Conservation (phyloP, 2,797 vertebrate species). For the Amphiprion clarkii region DNA sequence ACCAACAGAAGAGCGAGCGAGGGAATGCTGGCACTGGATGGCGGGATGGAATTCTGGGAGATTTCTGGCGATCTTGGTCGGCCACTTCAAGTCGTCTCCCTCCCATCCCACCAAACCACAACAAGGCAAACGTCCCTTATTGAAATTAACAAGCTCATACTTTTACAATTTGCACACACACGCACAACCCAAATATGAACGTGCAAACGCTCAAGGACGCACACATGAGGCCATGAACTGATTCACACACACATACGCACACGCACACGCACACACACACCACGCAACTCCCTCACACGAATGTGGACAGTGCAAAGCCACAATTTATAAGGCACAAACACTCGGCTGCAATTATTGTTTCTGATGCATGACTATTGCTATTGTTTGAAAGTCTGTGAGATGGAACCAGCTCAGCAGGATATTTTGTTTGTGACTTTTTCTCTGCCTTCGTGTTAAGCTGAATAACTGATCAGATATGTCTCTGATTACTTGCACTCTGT, state of each 20-base stretch:
- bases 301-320: constrained; percentile 65
- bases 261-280: constrained; percentile 25
- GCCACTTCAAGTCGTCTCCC: constrained; percentile 84
- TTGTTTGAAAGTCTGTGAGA: constrained; percentile 76
- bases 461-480: constrained; percentile 55
- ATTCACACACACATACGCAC: constrained; percentile 40
- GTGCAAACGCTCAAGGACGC: constrained; percentile 61
- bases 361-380: constrained; percentile 78
- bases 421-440: constrained; percentile 61
- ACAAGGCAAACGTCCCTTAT: constrained; percentile 83
- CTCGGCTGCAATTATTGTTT: constrained; percentile 71
- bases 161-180: constrained; percentile 85
- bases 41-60: constrained; percentile 78
- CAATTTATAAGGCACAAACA: constrained; percentile 74
- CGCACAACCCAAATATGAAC: constrained; percentile 64
- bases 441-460: constrained; percentile 51
- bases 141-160: constrained; percentile 89
- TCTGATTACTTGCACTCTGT: constrained; percentile 30
- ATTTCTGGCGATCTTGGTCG: constrained; percentile 81
- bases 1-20: constrained; percentile 57
- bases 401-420: constrained; percentile 61
- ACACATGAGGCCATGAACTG: constrained; percentile 18
- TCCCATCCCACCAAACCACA: constrained; percentile 84
- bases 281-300: constrained; percentile 61
- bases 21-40: constrained; percentile 66